Evolutionary conservation across 2,113 vertebrate species (phyloP).

Genomic region (Pseudolaguvia tuberculata): DNA sequence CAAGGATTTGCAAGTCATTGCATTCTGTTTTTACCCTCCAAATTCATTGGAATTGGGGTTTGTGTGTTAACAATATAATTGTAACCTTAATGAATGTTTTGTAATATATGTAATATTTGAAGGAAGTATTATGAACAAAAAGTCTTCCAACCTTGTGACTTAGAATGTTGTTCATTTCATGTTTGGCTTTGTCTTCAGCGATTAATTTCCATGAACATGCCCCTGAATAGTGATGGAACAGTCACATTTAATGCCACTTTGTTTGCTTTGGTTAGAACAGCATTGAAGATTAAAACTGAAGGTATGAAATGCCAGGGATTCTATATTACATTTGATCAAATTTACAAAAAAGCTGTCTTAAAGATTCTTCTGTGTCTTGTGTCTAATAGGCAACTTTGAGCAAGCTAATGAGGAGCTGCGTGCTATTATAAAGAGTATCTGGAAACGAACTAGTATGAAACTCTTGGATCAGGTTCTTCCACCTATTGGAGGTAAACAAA

Average conservation of each 20-base stretch:
- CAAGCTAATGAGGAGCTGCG: conserved; percentile 93
- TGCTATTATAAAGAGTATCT: conserved; percentile 93
- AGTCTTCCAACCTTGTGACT: neutral
- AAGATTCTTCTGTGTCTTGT: neutral
- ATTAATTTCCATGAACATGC: conserved; percentile 98
- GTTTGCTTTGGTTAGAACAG: conserved; percentile 92
- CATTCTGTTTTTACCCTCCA: too few relatives aligned
- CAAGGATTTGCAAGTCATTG: too few relatives aligned
- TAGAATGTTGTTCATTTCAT: conserved; percentile 3
- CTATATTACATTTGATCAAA: neutral
- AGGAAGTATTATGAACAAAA: neutral
- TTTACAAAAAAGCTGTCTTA: neutral
- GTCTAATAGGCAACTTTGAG: conserved; percentile 85
- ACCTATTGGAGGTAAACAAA: conserved; percentile 83
- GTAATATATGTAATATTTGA: neutral
- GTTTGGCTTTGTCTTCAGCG: conserved; percentile 67
- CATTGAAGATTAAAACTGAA: conserved; percentile 97
- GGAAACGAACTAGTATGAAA: conserved; percentile 99
- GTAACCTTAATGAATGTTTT: neutral
- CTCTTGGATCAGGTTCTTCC: conserved; percentile 96
- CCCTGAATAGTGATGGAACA: conserved; percentile 91
- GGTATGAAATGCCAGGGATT: conserved; percentile 61
- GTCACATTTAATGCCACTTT: conserved; percentile 98
- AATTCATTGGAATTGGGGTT: too few relatives aligned
- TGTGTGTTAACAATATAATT: neutral